phyloP scores from a whole-genome alignment of 2,888 invertebrate species.

The Keiferia lycopersicella region DNA sequence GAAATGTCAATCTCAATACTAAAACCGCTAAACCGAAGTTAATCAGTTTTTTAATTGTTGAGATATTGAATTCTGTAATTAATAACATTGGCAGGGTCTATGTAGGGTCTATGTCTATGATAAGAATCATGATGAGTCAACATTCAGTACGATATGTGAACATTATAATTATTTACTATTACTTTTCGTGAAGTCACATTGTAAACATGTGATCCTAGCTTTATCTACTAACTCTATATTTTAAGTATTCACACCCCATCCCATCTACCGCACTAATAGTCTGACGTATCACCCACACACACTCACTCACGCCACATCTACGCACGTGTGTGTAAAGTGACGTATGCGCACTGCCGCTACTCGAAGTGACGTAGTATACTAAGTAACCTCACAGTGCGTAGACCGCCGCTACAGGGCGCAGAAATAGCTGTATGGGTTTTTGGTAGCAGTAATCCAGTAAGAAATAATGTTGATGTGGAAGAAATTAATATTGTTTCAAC shows the following conservation, averaged over 20 bases:
- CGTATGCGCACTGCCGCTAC: constrained; percentile 41
- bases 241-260: neutral
- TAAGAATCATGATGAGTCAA: no score
- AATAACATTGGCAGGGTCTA: no score
- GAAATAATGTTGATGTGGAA: neutral
- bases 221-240: neutral
- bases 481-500: neutral
- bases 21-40: no score
- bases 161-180: no score
- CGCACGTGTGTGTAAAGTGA: constrained; percentile 41
- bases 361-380: constrained; percentile 54
- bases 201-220: no score
- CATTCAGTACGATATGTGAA: no score
- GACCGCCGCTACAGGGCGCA: constrained; percentile 33
- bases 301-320: neutral
- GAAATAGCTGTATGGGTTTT: neutral
- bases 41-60: no score
- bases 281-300: constrained; percentile 14
- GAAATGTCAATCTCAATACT: no score
- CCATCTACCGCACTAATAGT: constrained; percentile 4
- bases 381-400: constrained; percentile 45
- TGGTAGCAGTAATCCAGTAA: neutral
- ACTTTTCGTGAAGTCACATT: no score
- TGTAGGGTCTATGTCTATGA: no score
- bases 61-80: no score